A percentile compares a stretch with the other conserved stretches of the same genome.
Conservation (phyloP, 2,888 invertebrate species). For the Euclidia mi region DNA sequence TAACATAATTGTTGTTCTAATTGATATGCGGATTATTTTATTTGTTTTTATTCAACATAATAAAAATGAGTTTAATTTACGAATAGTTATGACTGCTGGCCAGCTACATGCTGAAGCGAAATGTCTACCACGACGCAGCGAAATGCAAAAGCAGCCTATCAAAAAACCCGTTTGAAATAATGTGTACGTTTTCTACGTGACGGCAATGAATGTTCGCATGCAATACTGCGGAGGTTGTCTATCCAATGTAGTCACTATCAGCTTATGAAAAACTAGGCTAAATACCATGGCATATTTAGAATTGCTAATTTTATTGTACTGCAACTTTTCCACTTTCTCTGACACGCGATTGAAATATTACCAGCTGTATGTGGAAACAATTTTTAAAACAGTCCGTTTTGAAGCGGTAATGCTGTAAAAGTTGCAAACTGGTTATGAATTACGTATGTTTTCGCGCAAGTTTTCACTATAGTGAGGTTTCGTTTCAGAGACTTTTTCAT, state of each 20-base stretch:
- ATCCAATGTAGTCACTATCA: constrained; percentile 38
- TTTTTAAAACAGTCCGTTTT: constrained; percentile 26
- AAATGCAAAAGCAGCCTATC: constrained; percentile 1
- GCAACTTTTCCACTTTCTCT: constrained; percentile 45
- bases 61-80: no score
- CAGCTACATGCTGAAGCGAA: no score
- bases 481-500: background rate
- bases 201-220: constrained; percentile 22
- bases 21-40: no score
- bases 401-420: constrained; percentile 17
- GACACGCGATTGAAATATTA: constrained; percentile 47
- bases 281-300: constrained; percentile 53
- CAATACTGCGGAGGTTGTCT: constrained; percentile 26
- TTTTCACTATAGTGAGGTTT: constrained; percentile 1
- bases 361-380: constrained; percentile 17
- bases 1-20: no score
- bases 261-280: constrained; percentile 49
- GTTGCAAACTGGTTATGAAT: constrained; percentile 14
- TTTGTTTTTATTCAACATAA: no score
- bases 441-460: constrained; percentile 6
- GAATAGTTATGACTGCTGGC: no score
- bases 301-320: constrained; percentile 59
- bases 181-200: constrained; percentile 28
- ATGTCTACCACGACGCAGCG: background rate
- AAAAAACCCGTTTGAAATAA: constrained; percentile 18